A percentile compares a stretch with the other conserved stretches of the same genome.
phyloP scores from a whole-genome alignment of 2,888 invertebrate species.

The Uropetala carovei region DNA sequence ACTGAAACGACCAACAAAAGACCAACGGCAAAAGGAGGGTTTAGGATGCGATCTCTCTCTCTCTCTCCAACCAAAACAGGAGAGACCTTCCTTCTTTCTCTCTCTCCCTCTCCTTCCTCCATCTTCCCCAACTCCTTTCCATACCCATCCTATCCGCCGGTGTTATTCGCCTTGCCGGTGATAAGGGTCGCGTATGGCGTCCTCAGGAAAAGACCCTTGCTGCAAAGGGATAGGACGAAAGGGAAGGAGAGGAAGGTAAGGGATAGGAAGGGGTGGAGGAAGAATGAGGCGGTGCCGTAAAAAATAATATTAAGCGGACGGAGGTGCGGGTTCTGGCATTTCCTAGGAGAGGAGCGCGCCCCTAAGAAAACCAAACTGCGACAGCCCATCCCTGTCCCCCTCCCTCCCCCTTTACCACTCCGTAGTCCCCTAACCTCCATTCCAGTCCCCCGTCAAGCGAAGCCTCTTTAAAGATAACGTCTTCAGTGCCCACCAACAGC shows the following conservation, averaged over 20 bases:
- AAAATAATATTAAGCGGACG: slow-evolving; percentile 20
- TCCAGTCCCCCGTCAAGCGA: no score
- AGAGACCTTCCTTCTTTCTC: no score
- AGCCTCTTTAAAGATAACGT: no score
- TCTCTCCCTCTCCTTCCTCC: no score
- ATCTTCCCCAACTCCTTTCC: not conserved
- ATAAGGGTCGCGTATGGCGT: slow-evolving; percentile 17
- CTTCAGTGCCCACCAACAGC: no score
- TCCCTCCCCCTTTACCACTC: not conserved
- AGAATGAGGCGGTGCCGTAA: not conserved
- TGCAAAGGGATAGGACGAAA: not conserved
- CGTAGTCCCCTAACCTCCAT: no score
- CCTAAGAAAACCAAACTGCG: not conserved
- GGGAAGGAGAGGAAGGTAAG: not conserved
- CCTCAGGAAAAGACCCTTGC: not conserved
- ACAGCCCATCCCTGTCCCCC: not conserved
- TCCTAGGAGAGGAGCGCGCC: not conserved
- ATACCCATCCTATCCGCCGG: not conserved
- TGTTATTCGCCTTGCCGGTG: slow-evolving; percentile 2
- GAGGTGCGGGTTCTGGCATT: not conserved
- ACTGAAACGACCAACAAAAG: slow-evolving; percentile 33
- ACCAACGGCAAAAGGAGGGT: slow-evolving; percentile 6
- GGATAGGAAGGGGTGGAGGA: not conserved
- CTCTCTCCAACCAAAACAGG: no score
- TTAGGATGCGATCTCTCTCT: not conserved